Evolutionary conservation across 2,888 invertebrate species (phyloP).

Genomic region (Drosophila anomelani): DNA sequence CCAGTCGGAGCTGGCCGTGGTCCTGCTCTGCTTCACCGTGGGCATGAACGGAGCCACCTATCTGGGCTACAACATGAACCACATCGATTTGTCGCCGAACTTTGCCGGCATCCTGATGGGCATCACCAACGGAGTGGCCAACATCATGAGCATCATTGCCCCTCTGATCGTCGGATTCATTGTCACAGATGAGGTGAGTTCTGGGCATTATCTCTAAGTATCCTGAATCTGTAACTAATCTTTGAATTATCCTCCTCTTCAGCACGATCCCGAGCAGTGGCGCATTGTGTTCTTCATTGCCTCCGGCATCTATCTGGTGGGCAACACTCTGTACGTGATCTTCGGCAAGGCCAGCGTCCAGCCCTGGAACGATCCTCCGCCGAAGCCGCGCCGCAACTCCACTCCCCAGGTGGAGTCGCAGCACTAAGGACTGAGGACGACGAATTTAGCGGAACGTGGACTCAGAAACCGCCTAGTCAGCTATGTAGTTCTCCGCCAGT

Average conservation of each 20-base stretch:
- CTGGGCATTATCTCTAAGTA: not conserved
- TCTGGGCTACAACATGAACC: constrained; percentile 92
- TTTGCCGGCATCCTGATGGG: constrained; percentile 93
- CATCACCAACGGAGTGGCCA: constrained; percentile 92
- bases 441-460: constrained; percentile 31
- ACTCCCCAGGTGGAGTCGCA: constrained; percentile 79
- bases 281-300: constrained; percentile 90
- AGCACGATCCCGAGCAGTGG: constrained; percentile 89
- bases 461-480: constrained; percentile 67
- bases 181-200: constrained; percentile 88
- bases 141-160: constrained; percentile 91
- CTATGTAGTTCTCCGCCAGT: constrained; percentile 49
- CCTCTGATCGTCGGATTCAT: constrained; percentile 90
- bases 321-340: constrained; percentile 89
- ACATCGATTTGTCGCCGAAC: constrained; percentile 93
- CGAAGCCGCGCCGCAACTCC: constrained; percentile 73
- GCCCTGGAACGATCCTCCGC: constrained; percentile 88
- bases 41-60: constrained; percentile 91
- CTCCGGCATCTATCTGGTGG: constrained; percentile 88
- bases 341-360: constrained; percentile 89
- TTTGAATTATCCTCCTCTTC: constrained; percentile 72
- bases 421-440: constrained; percentile 58
- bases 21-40: constrained; percentile 89
- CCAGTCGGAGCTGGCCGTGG: constrained; percentile 86
- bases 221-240: constrained; percentile 17